These are phyloP conservation scores for Arctia plantaginis DNA, from an alignment of 2,888 invertebrate species.

Conservation along the genomic window DNA sequence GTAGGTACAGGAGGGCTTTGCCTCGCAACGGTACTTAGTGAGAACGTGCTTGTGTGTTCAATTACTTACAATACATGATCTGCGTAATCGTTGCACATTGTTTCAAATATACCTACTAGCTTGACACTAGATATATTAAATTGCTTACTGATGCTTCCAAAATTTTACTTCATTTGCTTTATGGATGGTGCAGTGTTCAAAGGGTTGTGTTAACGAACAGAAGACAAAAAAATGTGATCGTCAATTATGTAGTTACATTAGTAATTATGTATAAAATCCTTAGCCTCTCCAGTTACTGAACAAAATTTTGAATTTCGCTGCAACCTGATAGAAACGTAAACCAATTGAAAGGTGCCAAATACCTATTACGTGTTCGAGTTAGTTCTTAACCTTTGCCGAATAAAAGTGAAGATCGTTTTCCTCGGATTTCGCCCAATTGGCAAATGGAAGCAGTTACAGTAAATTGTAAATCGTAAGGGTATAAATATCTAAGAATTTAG, in stretches of 20 bases:
- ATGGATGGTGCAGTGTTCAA: not conserved
- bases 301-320: not conserved
- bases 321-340: not conserved
- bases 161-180: not conserved
- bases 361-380: not conserved
- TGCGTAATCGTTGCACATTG: not conserved
- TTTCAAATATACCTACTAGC: not conserved
- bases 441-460: not conserved
- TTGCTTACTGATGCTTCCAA: not conserved
- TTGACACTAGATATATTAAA: not conserved
- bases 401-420: not conserved
- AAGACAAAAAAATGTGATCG: not conserved
- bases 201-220: not conserved
- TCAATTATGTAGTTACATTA: not conserved
- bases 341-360: not conserved
- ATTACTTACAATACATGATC: not conserved
- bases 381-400: not conserved
- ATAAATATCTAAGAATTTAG: not conserved
- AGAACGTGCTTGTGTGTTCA: not conserved
- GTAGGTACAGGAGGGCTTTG: constrained; percentile 5
- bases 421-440: not conserved
- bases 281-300: not conserved
- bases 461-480: not conserved
- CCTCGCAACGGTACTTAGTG: constrained; percentile 5
- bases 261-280: not conserved